Base-by-base conservation (phyloP, 2,113 vertebrate species). In the Cygnus buccinator region DNA sequence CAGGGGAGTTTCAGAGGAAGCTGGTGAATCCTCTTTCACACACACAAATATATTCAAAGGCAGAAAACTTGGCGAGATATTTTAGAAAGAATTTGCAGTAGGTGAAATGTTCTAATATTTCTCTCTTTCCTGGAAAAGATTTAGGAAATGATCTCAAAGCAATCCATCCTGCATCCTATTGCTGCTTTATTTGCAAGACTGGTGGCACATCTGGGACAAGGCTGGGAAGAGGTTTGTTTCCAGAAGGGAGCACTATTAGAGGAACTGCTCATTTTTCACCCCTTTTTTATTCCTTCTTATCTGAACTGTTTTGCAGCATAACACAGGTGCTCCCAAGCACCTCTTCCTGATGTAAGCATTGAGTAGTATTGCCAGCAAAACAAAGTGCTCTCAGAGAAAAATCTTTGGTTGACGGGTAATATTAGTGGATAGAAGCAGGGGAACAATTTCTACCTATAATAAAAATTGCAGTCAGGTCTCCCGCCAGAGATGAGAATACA, bases 401-500 rank as follows among this genome's bases (percentile, higher is more conserved):
- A 65, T 92, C 41, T n/a, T 88, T 2, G 1, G 25, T 63, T 86
- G 79, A 71, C 86, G 68, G 41, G 35, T 93, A 84, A 77, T 67
- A 75, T 52, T 35, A 88, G 50, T 6, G 20, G n/a, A 67, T 59
- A 81, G 79, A 94, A 83, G 67, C 41, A 77, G 37, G 75, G 81
- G 63, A 77, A 81, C 43, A 74, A 55, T 72, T 67, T 83, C 41
- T 86, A 22, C 78, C 77, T 59, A 12, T 83, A 77, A 83, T 65
- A 90, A 89, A 88, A 76, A 70, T 28, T 92, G 63, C 67, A 43
- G 77, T 94, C 75, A 46, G 37, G 46, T 93, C 37, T 90, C 31
- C 91, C 93, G 75, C 55, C 70, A 73, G 63, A 13, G 31, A 94
- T 16, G 31, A 95, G 63, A 77, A 67, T 58, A 87, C 87, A 89